Percentiles rank a stretch among this genome's conserved stretches.
Conservation (phyloP, 2,113 vertebrate species). For the Platichthys flesus region DNA sequence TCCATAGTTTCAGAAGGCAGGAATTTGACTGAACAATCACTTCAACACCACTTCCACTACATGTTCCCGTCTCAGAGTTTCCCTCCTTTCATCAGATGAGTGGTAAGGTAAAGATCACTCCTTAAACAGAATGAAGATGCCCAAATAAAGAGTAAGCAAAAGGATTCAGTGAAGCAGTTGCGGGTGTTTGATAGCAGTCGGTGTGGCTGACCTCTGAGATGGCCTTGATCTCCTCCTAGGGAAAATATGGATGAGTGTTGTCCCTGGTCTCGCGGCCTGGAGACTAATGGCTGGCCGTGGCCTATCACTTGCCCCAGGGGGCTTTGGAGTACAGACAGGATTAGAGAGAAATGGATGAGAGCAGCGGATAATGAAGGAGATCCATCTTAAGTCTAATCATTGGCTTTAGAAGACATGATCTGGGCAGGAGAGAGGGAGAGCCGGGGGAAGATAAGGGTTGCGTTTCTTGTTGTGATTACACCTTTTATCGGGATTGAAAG, state of each 20-base stretch:
- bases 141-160: neutral
- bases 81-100: neutral
- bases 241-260: constrained; percentile 48
- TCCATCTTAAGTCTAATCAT: constrained; percentile 75
- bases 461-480: constrained; percentile 54
- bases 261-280: constrained; percentile 33
- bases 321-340: constrained; percentile 63
- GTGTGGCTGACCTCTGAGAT: constrained; percentile 38
- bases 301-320: constrained; percentile 57
- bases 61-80: neutral
- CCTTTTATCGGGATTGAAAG: constrained; percentile 40
- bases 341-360: constrained; percentile 73
- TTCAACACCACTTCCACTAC: constrained; percentile 2
- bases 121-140: constrained; percentile 4
- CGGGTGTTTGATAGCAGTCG: constrained; percentile 13
- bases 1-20: constrained; percentile 13
- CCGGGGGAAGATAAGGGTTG: constrained; percentile 52
- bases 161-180: neutral
- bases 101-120: constrained; percentile 5
- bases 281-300: constrained; percentile 65
- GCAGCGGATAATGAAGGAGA: constrained; percentile 74
- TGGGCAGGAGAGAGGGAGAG: constrained; percentile 29
- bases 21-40: constrained; percentile 29
- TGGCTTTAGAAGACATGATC: constrained; percentile 70
- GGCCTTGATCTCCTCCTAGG: constrained; percentile 51